A percentile compares a stretch with the other conserved stretches of the same genome.
phyloP scores from a whole-genome alignment of 2,113 vertebrate genomes.

The Gallinago jamesoni region DNA sequence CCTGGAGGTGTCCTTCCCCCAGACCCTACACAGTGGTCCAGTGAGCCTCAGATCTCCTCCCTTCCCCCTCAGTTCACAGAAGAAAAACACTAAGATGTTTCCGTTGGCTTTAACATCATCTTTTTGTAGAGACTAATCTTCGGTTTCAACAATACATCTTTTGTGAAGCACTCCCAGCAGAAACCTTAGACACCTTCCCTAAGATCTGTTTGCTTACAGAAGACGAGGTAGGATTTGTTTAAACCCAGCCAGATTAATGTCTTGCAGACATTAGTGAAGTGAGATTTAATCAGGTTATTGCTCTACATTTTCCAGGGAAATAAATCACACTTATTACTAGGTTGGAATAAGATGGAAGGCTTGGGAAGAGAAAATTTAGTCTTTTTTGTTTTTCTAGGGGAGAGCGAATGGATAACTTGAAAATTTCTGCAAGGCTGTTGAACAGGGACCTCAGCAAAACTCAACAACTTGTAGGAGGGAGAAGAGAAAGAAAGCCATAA shows the following conservation, averaged over 20 bases:
- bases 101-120: constrained; percentile 58
- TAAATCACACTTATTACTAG: constrained; percentile 62
- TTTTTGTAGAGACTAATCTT: constrained; percentile 56
- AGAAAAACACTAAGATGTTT: constrained; percentile 66
- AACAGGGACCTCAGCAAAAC: neutral
- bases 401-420: neutral
- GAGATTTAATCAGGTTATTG: constrained; percentile 65
- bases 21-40: constrained; percentile 38
- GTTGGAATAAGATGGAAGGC: constrained; percentile 20
- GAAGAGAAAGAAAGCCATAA: neutral
- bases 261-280: constrained; percentile 67
- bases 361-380: constrained; percentile 8
- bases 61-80: constrained; percentile 43
- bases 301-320: constrained; percentile 64
- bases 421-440: neutral
- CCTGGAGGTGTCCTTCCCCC: neutral
- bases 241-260: constrained; percentile 66
- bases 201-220: constrained; percentile 70
- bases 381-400: neutral
- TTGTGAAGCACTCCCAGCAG: constrained; percentile 60
- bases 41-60: constrained; percentile 6
- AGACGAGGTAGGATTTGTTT: constrained; percentile 67
- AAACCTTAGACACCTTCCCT: constrained; percentile 70
- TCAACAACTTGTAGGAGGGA: neutral
- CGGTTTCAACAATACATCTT: constrained; percentile 66